phyloP scores from a whole-genome alignment of 2,888 invertebrate genomes.

The Stomorhina lunata region DNA sequence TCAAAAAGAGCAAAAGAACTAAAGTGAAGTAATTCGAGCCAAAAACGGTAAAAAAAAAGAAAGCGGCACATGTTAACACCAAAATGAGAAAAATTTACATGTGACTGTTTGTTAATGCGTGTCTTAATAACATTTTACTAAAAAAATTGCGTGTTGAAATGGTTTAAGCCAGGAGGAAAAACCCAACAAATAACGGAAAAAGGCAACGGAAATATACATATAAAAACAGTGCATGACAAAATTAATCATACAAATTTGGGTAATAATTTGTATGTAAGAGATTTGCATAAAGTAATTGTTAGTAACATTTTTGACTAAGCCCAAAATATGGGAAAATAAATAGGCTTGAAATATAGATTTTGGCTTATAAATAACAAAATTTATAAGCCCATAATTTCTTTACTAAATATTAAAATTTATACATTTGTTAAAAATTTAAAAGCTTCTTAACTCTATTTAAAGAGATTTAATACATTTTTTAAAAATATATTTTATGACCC shows the following conservation, averaged over 20 bases:
- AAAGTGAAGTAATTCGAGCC: background rate
- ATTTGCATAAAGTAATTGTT: slow-evolving; percentile 4
- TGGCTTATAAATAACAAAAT: background rate
- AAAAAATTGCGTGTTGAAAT: slow-evolving; percentile 38
- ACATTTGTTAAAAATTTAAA: no score
- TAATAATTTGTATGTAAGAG: background rate
- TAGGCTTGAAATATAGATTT: background rate
- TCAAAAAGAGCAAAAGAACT: no score
- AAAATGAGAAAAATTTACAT: background rate
- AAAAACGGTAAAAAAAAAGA: background rate
- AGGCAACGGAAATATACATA: background rate
- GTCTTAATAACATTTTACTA: slow-evolving; percentile 47
- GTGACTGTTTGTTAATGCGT: slow-evolving; percentile 40
- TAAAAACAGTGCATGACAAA: background rate
- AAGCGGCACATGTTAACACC: slow-evolving; percentile 29
- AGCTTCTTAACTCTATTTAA: no score
- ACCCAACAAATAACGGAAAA: background rate
- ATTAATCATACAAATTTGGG: slow-evolving; percentile 24
- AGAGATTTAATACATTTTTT: no score
- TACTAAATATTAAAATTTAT: no score
- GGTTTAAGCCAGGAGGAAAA: background rate
- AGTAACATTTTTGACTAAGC: no score
- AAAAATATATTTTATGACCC: no score
- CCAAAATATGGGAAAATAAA: background rate
- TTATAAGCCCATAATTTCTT: no score